Evolutionary conservation across 2,113 vertebrate species (phyloP).

Genomic region (Siniperca knerii): DNA sequence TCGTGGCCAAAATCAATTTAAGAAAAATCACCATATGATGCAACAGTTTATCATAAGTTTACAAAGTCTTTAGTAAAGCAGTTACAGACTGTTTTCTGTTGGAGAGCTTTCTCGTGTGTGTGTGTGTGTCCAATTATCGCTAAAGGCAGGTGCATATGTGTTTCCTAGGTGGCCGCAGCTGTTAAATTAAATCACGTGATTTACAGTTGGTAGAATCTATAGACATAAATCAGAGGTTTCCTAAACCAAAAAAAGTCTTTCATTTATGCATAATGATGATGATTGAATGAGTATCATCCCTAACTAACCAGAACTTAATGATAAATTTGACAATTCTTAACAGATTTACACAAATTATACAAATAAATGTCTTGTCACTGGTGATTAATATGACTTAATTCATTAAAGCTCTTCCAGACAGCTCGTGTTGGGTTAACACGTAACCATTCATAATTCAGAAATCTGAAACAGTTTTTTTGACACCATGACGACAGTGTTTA

Average conservation of each 20-base stretch:
- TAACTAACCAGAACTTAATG: not conserved
- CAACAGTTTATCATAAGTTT: not conserved
- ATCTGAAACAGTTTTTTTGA: not conserved
- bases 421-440: not conserved
- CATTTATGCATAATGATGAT: not conserved
- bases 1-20: too few relatives aligned
- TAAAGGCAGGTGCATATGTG: not conserved
- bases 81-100: not conserved
- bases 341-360: not conserved
- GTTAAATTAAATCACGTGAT: not conserved
- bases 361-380: not conserved
- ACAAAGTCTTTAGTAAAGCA: not conserved
- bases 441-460: not conserved
- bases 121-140: not conserved
- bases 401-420: not conserved
- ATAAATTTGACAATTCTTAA: not conserved
- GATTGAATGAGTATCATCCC: not conserved
- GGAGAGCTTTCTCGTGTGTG: not conserved
- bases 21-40: not conserved
- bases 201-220: too few relatives aligned
- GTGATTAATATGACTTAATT: not conserved
- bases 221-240: not conserved
- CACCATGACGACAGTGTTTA: not conserved
- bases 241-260: not conserved
- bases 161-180: not conserved